A percentile compares a stretch with the other conserved stretches of the same genome.
Conservation (phyloP, 2,113 vertebrate species). For the Nannospalax galili region DNA sequence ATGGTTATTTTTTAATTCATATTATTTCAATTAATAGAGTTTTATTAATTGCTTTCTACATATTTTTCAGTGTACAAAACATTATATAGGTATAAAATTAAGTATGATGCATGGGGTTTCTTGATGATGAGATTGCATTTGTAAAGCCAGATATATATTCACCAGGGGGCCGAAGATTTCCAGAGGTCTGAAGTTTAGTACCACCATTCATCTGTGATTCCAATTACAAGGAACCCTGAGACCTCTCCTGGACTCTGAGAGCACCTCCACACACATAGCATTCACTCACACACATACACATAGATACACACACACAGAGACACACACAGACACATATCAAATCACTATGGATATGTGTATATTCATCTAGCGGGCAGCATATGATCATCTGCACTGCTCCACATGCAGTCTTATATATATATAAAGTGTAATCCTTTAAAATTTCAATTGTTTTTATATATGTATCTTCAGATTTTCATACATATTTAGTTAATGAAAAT, state of each 20-base stretch:
- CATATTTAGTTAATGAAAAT: conserved; percentile 9
- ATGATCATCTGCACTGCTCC: background rate
- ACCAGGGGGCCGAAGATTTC: background rate
- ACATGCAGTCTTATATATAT: background rate
- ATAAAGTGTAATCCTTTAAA: background rate
- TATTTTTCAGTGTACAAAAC: background rate
- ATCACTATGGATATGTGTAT: background rate
- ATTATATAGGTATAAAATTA: background rate
- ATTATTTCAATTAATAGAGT: background rate
- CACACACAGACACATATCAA: background rate
- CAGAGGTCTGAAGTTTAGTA: too few species aligned
- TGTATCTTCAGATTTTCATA: background rate
- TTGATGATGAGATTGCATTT: background rate
- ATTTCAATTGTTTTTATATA: background rate
- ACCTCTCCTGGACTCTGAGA: background rate
- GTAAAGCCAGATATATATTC: background rate
- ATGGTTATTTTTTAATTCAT: background rate
- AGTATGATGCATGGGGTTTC: background rate
- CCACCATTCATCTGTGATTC: too few species aligned
- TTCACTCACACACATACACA: background rate
- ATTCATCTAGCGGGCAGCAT: background rate
- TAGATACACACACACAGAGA: background rate
- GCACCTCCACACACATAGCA: too few species aligned
- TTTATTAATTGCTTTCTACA: background rate
- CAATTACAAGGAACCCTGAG: too few species aligned